These are phyloP conservation scores for Listronotus bonariensis DNA, from an alignment of 1,140 invertebrate species.

Conservation along the genomic window DNA sequence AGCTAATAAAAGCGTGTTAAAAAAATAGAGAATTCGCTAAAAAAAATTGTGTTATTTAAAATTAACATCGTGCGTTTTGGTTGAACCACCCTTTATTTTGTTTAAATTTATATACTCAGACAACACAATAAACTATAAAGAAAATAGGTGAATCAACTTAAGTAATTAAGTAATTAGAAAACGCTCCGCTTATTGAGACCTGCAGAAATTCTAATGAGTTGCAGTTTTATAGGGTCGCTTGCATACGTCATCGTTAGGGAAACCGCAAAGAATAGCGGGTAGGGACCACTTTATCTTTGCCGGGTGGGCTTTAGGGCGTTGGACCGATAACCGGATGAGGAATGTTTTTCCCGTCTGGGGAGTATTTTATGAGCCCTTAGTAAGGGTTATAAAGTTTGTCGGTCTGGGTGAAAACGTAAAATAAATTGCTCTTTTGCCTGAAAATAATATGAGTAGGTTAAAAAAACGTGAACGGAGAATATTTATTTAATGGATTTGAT, in stretches of 20 bases:
- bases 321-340: conserved; percentile 30
- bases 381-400: conserved; percentile 19
- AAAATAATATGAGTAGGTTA: conserved; percentile 5
- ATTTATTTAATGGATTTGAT: too few relatives aligned
- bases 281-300: conserved; percentile 19
- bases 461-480: too few relatives aligned
- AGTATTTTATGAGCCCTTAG: conserved; percentile 23
- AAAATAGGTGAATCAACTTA: too few relatives aligned
- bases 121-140: too few relatives aligned
- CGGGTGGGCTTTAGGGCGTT: conserved; percentile 9
- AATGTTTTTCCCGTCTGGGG: conserved; percentile 24
- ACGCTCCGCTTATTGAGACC: conserved; percentile 2
- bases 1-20: too few relatives aligned
- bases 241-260: conserved; percentile 22
- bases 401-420: conserved; percentile 8
- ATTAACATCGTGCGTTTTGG: too few relatives aligned
- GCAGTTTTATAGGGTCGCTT: conserved; percentile 5
- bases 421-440: conserved; percentile 6
- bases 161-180: too few relatives aligned
- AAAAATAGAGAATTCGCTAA: too few relatives aligned
- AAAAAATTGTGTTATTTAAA: too few relatives aligned
- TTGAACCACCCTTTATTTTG: too few relatives aligned
- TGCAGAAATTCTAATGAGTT: too few relatives aligned
- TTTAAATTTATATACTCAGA: too few relatives aligned
- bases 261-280: conserved; percentile 23